Base-by-base conservation (phyloP, 23 tunicate species). In the Styela plicata region DNA sequence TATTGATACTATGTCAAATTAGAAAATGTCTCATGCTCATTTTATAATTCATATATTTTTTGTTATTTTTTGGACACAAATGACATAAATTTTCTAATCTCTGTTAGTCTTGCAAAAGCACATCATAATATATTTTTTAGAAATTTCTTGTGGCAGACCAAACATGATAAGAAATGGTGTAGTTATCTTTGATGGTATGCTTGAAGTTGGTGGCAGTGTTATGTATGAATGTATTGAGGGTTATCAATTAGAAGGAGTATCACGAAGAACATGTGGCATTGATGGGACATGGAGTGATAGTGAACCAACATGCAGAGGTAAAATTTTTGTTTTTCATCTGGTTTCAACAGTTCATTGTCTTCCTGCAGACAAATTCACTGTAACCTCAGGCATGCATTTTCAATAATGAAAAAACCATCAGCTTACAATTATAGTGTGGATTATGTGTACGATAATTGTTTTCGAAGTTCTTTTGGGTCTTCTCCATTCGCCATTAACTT, bases 281-380 rank as follows among this genome's bases (percentile, higher is more conserved):
- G 57, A 44, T 44, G 57, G 57, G 13, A 44, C 7, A 5, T 44
- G 57, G 57, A 73, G 78, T 33, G 44, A 73, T 13, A 33, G 7
- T 73, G 44, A 73, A 30, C 25, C 44, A 25, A 13, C 7, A 5
- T 73, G 78, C 18, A 53, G 24, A 73, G 78, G 78, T 73, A 13
- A n/a, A n/a, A 44, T 44, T 44, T 44, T 44, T 44, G 57, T 44
- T 44, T 5, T 44, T 44, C 13, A 13, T 44, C 13, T 44, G 57
- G 57, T 44, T 7, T 7, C 13, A 44, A 44, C 57, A 5, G 13
- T 5, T 44, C 13, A 44, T 44, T 44, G 13, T 44, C n/a, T n/a
- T n/a, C n/a, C n/a, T 44, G 57, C 13, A 13, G 13, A 44, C 57
- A 44, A 44, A 44, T 44, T 44, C 13, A 44, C 13, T 44, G 7